These are phyloP conservation scores for Rhamphomyia laevipes DNA, from an alignment of 2,888 invertebrate genomes.

Conservation along the genomic window DNA sequence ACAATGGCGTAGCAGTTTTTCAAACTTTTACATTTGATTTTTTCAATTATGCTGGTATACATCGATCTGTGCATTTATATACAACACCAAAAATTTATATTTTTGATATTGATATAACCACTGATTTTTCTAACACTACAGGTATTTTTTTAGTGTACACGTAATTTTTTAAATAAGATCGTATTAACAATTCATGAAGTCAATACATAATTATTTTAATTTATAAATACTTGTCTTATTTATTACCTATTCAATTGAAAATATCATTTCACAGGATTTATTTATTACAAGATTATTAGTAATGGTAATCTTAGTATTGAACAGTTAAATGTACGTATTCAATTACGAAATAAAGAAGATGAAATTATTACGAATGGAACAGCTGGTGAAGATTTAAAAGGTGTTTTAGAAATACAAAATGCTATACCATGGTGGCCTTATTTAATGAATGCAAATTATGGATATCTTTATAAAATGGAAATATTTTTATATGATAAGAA, in stretches of 20 bases:
- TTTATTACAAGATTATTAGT: conserved; percentile 30
- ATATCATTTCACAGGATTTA: conserved; percentile 40
- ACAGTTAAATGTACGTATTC: conserved; percentile 34
- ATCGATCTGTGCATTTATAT: conserved; percentile 81
- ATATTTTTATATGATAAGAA: conserved; percentile 35
- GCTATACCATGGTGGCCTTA: conserved; percentile 89
- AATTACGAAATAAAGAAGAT: conserved; percentile 42
- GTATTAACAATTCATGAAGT: too few species aligned
- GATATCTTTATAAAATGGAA: conserved; percentile 76
- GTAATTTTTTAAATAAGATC: too few species aligned
- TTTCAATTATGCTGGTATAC: conserved; percentile 97
- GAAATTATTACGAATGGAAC: conserved; percentile 45
- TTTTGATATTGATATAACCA: conserved; percentile 72
- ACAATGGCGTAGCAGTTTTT: conserved; percentile 48
- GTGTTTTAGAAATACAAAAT: conserved; percentile 53
- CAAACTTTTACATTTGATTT: conserved; percentile 90
- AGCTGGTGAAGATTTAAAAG: conserved; percentile 41
- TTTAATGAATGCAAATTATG: conserved; percentile 67
- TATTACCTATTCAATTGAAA: too few species aligned
- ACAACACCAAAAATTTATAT: conserved; percentile 75
- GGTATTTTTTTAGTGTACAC: conserved; percentile 37
- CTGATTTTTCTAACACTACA: conserved; percentile 51
- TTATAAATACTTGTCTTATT: too few species aligned
- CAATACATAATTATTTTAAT: too few species aligned
- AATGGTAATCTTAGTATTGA: conserved; percentile 35